Conservation (phyloP, 2,888 invertebrate species). For the Drosophila mayaguana region DNA sequence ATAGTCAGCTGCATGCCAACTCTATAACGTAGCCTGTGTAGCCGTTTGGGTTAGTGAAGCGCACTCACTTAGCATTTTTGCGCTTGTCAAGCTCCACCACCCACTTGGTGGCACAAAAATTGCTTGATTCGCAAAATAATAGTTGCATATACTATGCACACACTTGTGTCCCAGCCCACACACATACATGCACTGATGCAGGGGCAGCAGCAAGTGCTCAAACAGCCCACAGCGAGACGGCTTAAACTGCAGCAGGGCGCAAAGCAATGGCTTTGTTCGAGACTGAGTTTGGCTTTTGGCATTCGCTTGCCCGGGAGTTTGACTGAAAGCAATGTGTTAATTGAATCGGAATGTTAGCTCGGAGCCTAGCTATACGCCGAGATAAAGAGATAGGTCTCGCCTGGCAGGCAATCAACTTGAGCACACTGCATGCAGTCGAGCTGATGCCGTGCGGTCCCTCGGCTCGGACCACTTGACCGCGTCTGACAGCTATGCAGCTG, state of each 20-base stretch:
- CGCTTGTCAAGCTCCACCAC: conserved; percentile 33
- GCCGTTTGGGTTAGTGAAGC: conserved; percentile 11
- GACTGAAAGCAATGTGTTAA: conserved; percentile 14
- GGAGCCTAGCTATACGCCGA: neutral
- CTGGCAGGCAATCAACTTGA: conserved; percentile 49
- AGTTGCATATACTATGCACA: conserved; percentile 25
- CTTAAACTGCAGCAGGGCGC: conserved; percentile 32
- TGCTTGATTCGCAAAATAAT: conserved; percentile 78
- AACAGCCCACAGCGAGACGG: conserved; percentile 2
- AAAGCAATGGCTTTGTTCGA: conserved; percentile 30
- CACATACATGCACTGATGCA: neutral
- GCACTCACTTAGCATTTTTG: conserved; percentile 19
- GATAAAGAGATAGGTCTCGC: neutral
- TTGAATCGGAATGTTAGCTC: conserved; percentile 26
- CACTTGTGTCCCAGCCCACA: conserved; percentile 22
- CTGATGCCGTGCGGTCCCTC: conserved; percentile 22
- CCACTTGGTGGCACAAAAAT: conserved; percentile 55
- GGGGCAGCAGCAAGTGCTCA: neutral
- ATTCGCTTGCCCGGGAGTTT: neutral
- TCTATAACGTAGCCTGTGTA: conserved; percentile 22
- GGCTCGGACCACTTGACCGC: conserved; percentile 55
- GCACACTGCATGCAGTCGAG: conserved; percentile 24
- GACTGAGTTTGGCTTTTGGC: conserved; percentile 14
- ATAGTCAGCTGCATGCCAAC: neutral
- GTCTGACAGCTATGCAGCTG: conserved; percentile 54